Conservation (phyloP, 2,797 vertebrate species). For the Harpagifer antarcticus region DNA sequence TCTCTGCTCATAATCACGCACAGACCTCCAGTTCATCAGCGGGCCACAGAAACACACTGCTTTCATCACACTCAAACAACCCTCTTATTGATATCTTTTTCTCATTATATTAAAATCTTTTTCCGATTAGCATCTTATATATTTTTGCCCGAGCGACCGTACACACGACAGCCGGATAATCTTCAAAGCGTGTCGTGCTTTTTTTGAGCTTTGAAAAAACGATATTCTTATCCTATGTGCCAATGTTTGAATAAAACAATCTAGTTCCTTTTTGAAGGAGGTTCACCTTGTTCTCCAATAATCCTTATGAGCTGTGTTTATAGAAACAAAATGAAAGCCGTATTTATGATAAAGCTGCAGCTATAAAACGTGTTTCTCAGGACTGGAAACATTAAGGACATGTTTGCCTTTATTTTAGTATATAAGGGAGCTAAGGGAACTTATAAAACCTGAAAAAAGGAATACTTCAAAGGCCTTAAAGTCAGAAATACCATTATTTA, state of each 20-base stretch:
- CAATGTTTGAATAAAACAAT: constrained; percentile 47
- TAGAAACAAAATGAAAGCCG: constrained; percentile 31
- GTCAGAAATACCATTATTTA: background rate
- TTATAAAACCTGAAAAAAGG: constrained; percentile 26
- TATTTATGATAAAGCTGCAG: constrained; percentile 34
- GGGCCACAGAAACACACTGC: constrained; percentile 48
- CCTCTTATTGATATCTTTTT: constrained; percentile 56
- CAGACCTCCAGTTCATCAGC: constrained; percentile 68
- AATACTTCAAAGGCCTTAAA: background rate
- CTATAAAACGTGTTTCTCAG: constrained; percentile 25
- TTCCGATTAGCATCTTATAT: constrained; percentile 56
- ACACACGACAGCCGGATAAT: constrained; percentile 34
- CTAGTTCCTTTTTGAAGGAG: constrained; percentile 16
- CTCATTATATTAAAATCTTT: constrained; percentile 58
- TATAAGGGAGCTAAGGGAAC: constrained; percentile 7
- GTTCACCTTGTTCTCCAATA: constrained; percentile 38
- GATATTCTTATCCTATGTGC: constrained; percentile 32
- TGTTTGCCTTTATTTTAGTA: background rate
- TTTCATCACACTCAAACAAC: constrained; percentile 46
- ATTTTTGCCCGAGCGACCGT: constrained; percentile 7
- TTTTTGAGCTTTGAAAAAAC: constrained; percentile 19
- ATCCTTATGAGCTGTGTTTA: constrained; percentile 32
- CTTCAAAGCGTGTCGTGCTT: constrained; percentile 49
- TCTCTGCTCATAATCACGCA: constrained; percentile 67
- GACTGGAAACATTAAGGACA: background rate